Conservation (phyloP, 1,140 invertebrate species). For the Mya arenaria region DNA sequence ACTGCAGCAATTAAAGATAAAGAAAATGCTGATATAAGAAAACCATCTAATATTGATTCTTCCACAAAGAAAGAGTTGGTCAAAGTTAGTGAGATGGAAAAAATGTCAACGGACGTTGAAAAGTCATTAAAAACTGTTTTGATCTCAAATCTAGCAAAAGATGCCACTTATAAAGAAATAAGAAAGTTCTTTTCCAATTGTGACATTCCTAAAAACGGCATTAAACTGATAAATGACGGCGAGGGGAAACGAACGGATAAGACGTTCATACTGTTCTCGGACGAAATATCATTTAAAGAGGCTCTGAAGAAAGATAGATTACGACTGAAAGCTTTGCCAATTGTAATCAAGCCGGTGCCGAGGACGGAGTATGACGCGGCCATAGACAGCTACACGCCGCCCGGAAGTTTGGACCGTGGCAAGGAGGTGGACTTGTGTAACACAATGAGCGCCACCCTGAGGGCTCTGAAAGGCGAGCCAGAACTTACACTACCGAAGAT, state of each 20-base stretch:
- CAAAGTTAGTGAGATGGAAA: neutral
- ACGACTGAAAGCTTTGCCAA: conserved; percentile 66
- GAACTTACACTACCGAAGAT: neutral
- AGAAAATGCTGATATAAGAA: neutral
- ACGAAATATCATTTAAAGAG: conserved; percentile 85
- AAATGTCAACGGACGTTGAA: neutral
- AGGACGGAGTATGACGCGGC: conserved; percentile 74
- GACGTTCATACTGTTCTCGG: conserved; percentile 89
- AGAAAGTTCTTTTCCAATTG: conserved; percentile 90
- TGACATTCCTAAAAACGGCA: conserved; percentile 90
- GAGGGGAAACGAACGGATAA: conserved; percentile 90
- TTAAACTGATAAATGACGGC: conserved; percentile 92
- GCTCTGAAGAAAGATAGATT: conserved; percentile 85
- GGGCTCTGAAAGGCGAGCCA: conserved; percentile 20
- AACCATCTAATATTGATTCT: neutral
- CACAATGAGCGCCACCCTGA: conserved; percentile 23
- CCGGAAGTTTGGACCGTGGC: conserved; percentile 2
- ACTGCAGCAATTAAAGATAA: neutral
- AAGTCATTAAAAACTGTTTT: neutral
- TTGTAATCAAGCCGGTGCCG: conserved; percentile 71
- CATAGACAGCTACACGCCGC: conserved; percentile 69
- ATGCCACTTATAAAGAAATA: conserved; percentile 85
- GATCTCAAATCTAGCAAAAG: conserved; percentile 69
- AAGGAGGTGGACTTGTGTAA: conserved; percentile 26
- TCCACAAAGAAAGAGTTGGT: neutral